Evolutionary conservation across 2,888 invertebrate species (phyloP).

Genomic region (Oscheius onirici): DNA sequence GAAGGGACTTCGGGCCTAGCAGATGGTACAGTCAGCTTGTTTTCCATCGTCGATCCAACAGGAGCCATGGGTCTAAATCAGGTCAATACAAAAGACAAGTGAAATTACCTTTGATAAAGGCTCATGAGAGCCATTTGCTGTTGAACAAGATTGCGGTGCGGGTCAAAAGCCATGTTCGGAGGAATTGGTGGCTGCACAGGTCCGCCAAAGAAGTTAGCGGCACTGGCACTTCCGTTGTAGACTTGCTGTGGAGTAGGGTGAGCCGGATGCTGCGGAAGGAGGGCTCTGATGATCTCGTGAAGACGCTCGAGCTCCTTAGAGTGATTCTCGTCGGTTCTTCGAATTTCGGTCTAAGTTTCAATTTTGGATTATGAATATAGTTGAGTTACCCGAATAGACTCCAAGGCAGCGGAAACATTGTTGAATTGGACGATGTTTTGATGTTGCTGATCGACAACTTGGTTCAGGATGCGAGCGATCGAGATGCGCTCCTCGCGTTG

Average conservation of each 20-base stretch:
- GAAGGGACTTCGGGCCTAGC: background rate
- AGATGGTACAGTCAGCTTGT: background rate
- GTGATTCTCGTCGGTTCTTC: slow-evolving; percentile 8
- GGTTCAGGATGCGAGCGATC: background rate
- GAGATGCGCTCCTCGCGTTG: background rate
- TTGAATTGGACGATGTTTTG: background rate
- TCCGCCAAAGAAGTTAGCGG: background rate
- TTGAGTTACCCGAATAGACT: background rate
- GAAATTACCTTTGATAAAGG: too few relatives aligned
- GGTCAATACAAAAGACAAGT: too few relatives aligned
- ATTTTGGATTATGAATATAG: background rate
- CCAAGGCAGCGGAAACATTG: background rate
- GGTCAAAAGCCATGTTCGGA: background rate
- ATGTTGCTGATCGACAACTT: background rate
- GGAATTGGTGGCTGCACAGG: background rate
- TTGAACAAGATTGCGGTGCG: background rate
- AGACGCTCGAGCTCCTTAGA: background rate
- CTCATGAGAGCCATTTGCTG: too few relatives aligned
- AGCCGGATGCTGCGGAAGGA: background rate
- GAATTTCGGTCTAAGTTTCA: slow-evolving; percentile 7
- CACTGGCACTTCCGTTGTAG: background rate
- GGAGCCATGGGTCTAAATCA: too few relatives aligned
- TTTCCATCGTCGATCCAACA: background rate
- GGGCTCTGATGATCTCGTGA: slow-evolving; percentile 2
- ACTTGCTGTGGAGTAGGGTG: background rate